Conservation (phyloP, 2,888 invertebrate genomes). For the Leucophenga maculata region DNA sequence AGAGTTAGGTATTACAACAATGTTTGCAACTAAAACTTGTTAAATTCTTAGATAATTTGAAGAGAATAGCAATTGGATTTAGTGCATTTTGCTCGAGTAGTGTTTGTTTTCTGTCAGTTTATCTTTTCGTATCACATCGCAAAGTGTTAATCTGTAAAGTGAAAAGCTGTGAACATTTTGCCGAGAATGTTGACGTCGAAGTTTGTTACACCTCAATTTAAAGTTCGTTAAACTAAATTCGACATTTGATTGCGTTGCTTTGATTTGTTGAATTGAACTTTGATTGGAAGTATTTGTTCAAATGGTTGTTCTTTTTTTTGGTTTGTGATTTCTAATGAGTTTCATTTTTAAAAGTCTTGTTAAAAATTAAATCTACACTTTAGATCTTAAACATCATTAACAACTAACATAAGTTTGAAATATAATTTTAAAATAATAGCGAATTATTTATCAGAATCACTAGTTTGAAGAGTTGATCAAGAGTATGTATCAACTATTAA, state of each 20-base stretch:
- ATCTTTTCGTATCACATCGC: not conserved
- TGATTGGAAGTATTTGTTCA: not conserved
- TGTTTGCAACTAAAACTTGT: not conserved
- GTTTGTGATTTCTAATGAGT: too few species aligned
- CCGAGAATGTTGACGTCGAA: not conserved
- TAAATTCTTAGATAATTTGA: conserved; percentile 11
- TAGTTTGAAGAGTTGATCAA: too few species aligned
- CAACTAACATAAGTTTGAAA: too few species aligned
- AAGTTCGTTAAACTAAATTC: conserved; percentile 14
- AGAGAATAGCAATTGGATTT: conserved; percentile 11
- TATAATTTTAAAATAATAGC: too few species aligned
- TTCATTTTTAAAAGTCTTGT: too few species aligned
- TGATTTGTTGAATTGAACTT: not conserved
- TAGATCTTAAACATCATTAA: too few species aligned
- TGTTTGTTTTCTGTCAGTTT: not conserved
- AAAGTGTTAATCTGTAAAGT: not conserved
- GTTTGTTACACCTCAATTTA: conserved; percentile 11
- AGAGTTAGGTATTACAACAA: not conserved
- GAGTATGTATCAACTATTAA: too few species aligned
- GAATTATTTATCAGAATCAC: too few species aligned
- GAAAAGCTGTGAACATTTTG: not conserved
- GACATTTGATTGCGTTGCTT: conserved; percentile 9
- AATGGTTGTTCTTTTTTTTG: too few species aligned
- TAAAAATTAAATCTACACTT: too few species aligned
- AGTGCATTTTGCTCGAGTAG: not conserved